Evolutionary conservation across 2,888 invertebrate genomes (phyloP).

Genomic region (Gibbula magus): DNA sequence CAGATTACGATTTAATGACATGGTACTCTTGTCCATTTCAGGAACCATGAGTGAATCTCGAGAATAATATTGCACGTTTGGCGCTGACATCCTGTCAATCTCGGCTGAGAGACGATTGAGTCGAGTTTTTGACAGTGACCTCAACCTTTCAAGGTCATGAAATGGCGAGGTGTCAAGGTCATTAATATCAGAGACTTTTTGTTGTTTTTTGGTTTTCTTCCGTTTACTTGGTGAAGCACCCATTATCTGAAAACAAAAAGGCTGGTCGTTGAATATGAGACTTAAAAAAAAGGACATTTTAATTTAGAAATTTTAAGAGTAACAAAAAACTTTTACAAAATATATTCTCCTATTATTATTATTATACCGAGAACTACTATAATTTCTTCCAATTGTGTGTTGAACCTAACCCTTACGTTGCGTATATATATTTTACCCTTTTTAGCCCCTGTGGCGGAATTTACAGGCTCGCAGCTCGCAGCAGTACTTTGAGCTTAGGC

Average conservation of each 20-base stretch:
- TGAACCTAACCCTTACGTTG: too few species aligned
- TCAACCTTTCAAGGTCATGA: constrained; percentile 18
- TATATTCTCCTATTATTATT: too few species aligned
- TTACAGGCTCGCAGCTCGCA: too few species aligned
- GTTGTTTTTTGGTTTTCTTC: constrained; percentile 29
- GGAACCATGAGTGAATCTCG: constrained; percentile 42
- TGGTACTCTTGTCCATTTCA: constrained; percentile 36
- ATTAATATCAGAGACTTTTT: constrained; percentile 8
- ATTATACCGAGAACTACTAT: too few species aligned
- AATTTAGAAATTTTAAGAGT: too few species aligned
- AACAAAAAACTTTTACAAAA: too few species aligned
- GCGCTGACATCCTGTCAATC: constrained; percentile 47
- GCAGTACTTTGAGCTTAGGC: too few species aligned
- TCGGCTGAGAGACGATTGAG: constrained; percentile 49
- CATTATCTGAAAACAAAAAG: constrained; percentile 15
- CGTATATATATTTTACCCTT: too few species aligned
- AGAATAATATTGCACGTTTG: constrained; percentile 47
- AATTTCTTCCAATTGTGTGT: too few species aligned
- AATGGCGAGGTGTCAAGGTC: constrained; percentile 25
- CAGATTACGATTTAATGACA: constrained; percentile 43
- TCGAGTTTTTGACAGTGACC: constrained; percentile 23
- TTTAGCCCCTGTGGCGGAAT: too few species aligned
- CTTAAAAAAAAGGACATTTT: too few species aligned
- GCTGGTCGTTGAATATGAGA: background rate
- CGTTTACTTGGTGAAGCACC: constrained; percentile 27